Conservation (phyloP, 1,140 invertebrate genomes). For the Goniozus legneri region DNA sequence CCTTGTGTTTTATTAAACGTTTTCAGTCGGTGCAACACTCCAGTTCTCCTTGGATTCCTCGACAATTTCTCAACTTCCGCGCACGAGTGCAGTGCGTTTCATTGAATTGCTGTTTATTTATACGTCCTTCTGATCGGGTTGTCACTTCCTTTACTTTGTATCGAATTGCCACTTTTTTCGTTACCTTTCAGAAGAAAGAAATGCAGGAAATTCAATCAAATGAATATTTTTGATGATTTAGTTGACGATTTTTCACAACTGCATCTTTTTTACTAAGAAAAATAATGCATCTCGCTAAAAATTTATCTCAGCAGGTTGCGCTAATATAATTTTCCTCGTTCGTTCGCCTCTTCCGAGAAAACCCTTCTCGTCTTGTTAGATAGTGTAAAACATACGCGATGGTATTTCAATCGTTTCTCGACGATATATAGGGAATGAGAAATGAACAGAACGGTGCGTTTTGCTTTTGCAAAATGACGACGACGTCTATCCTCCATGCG, state of each 20-base stretch:
- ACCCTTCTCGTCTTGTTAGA: constrained; percentile 22
- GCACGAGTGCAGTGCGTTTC: background rate
- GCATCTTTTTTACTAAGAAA: no score
- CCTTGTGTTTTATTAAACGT: constrained; percentile 3
- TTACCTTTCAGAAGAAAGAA: no score
- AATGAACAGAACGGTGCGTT: no score
- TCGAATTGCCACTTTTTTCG: no score
- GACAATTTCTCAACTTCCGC: constrained; percentile 14
- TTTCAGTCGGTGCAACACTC: constrained; percentile 4
- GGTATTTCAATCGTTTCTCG: constrained; percentile 23
- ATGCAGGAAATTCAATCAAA: no score
- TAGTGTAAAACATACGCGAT: constrained; percentile 18
- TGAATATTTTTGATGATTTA: no score
- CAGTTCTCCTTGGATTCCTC: constrained; percentile 16
- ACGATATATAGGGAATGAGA: constrained; percentile 5
- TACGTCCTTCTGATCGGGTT: background rate
- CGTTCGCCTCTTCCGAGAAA: constrained; percentile 24
- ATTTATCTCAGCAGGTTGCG: no score
- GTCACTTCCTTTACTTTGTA: no score
- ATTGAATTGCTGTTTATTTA: constrained; percentile 1
- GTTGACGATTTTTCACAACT: no score
- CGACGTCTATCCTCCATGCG: constrained; percentile 14
- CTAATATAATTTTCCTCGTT: no score
- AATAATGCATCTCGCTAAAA: no score
- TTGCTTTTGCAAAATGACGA: no score